Conservation (phyloP, 1,140 invertebrate genomes). For the Zaprionus inermis region DNA sequence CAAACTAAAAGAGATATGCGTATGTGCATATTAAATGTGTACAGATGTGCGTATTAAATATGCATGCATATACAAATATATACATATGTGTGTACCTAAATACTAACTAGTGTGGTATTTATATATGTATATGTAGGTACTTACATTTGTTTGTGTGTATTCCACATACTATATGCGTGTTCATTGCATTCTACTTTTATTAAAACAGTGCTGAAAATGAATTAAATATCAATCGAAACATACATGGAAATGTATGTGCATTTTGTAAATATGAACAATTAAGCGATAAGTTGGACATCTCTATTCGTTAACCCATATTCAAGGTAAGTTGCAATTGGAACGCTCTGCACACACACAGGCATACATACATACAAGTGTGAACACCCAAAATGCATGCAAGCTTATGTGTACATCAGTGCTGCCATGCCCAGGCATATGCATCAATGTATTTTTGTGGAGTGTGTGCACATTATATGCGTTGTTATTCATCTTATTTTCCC, state of each 20-base stretch:
- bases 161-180: background rate
- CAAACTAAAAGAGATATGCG: slow-evolving; percentile 7
- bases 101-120: slow-evolving; percentile 13
- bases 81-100: background rate
- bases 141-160: slow-evolving; percentile 1
- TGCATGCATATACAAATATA: background rate
- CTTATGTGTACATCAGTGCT: background rate
- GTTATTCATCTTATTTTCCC: background rate
- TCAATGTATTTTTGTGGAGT: background rate
- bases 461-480: background rate
- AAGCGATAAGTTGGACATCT: slow-evolving; percentile 4
- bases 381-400: slow-evolving; percentile 1
- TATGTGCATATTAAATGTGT: slow-evolving; percentile 13
- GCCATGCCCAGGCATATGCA: background rate
- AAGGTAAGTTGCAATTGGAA: background rate
- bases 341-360: background rate
- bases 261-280: slow-evolving; percentile 12
- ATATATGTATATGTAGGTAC: slow-evolving; percentile 8
- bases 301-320: slow-evolving; percentile 5
- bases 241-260: slow-evolving; percentile 5
- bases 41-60: slow-evolving; percentile 8
- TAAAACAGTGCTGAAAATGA: slow-evolving; percentile 6
- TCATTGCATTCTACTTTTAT: background rate
- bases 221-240: slow-evolving; percentile 8
- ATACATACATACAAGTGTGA: background rate